A percentile compares a stretch with the other conserved stretches of the same genome.
phyloP scores from a whole-genome alignment of 1,140 invertebrate genomes.

The Schlechtendalia chinensis region DNA sequence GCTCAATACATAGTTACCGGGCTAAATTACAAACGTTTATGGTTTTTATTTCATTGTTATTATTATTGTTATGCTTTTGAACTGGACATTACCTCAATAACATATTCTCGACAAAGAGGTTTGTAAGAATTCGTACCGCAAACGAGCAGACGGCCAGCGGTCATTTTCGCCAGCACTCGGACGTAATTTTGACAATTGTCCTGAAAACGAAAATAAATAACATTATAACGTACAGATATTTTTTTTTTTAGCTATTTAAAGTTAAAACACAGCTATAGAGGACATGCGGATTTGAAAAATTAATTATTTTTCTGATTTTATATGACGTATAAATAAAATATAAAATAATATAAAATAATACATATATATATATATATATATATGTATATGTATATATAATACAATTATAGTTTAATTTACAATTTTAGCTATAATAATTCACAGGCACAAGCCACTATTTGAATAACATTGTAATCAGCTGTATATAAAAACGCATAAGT shows the following conservation, averaged over 20 bases:
- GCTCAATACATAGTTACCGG: conserved; percentile 55
- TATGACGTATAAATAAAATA: neutral
- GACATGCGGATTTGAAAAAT: too few species aligned
- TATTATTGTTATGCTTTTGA: neutral
- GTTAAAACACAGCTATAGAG: too few species aligned
- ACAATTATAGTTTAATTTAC: too few species aligned
- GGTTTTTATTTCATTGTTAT: conserved; percentile 49
- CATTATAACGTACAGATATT: neutral
- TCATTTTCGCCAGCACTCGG: conserved; percentile 73
- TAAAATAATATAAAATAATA: neutral
- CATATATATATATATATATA: too few species aligned
- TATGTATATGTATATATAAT: too few species aligned
- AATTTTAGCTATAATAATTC: neutral
- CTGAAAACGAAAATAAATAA: conserved; percentile 56
- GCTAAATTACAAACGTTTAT: conserved; percentile 53
- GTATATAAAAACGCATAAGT: too few species aligned
- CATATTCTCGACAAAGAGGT: conserved; percentile 82
- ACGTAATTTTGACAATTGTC: conserved; percentile 95
- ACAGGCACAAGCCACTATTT: too few species aligned
- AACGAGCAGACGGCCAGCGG: conserved; percentile 74
- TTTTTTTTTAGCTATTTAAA: too few species aligned
- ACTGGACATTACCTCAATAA: conserved; percentile 58
- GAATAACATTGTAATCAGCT: too few species aligned
- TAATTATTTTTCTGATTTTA: too few species aligned
- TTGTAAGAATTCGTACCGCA: conserved; percentile 98